Conservation (phyloP, 2,888 invertebrate species). For the Hesperia comma region DNA sequence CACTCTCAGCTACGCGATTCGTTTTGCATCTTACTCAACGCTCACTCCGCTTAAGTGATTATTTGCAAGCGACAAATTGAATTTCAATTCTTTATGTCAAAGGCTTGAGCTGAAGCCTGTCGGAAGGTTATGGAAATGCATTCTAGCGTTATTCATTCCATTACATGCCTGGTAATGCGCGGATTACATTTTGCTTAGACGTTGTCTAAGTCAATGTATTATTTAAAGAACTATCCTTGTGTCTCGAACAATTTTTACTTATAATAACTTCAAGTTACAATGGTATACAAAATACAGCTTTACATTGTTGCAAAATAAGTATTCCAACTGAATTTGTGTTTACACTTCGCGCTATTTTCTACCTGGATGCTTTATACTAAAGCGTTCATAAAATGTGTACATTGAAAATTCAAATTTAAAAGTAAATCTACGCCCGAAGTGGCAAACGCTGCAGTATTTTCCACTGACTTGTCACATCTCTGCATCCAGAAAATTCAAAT, state of each 20-base stretch:
- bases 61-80: constrained; percentile 32
- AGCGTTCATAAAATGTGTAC: constrained; percentile 9
- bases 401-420: constrained; percentile 13
- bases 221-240: no score
- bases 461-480: constrained; percentile 9
- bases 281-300: no score
- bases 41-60: constrained; percentile 18
- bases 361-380: background rate
- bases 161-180: background rate
- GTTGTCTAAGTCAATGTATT: no score
- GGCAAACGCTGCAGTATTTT: constrained; percentile 7
- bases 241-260: no score
- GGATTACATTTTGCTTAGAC: background rate
- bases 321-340: background rate
- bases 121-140: background rate
- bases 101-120: background rate
- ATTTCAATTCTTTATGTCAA: constrained; percentile 30
- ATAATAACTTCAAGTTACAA: no score
- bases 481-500: constrained; percentile 26
- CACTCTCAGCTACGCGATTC: constrained; percentile 4
- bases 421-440: background rate
- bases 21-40: constrained; percentile 19
- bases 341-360: background rate
- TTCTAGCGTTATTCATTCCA: constrained; percentile 1
- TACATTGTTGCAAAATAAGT: background rate